Evolutionary conservation across 1,140 invertebrate species (phyloP).

Genomic region (Caerostris extrusa): DNA sequence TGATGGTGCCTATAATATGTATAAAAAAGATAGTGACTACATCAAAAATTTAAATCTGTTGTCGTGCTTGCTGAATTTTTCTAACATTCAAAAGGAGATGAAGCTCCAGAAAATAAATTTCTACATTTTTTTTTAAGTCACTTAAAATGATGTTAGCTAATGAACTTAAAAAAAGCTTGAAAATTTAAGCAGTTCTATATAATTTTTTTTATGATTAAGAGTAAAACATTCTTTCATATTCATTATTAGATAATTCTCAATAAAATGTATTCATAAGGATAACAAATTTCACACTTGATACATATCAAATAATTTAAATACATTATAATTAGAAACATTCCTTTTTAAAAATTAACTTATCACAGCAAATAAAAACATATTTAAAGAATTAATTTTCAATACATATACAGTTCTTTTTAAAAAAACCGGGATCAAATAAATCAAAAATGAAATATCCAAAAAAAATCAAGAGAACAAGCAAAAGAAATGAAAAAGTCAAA

Average conservation of each 20-base stretch:
- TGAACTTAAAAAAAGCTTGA: neutral
- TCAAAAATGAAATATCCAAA: neutral
- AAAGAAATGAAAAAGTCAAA: neutral
- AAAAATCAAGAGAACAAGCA: neutral
- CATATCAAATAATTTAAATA: neutral
- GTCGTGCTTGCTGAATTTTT: conserved; percentile 29
- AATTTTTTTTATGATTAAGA: neutral
- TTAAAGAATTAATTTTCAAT: neutral
- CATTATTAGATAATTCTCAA: neutral
- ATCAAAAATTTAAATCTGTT: conserved; percentile 23
- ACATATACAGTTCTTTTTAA: neutral
- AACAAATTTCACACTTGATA: neutral
- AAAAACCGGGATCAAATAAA: neutral
- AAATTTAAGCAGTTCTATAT: neutral
- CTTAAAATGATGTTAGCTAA: neutral
- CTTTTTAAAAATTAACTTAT: neutral
- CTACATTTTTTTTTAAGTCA: neutral
- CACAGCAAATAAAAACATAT: neutral
- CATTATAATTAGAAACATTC: neutral
- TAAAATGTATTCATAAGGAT: neutral
- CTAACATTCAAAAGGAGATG: conserved; percentile 60
- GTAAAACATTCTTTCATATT: neutral
- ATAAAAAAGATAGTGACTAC: conserved; percentile 43
- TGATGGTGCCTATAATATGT: conserved; percentile 44
- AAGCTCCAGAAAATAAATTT: conserved; percentile 40